Base-by-base conservation (phyloP, 2,888 invertebrate species). In the Cyaniris semiargus region DNA sequence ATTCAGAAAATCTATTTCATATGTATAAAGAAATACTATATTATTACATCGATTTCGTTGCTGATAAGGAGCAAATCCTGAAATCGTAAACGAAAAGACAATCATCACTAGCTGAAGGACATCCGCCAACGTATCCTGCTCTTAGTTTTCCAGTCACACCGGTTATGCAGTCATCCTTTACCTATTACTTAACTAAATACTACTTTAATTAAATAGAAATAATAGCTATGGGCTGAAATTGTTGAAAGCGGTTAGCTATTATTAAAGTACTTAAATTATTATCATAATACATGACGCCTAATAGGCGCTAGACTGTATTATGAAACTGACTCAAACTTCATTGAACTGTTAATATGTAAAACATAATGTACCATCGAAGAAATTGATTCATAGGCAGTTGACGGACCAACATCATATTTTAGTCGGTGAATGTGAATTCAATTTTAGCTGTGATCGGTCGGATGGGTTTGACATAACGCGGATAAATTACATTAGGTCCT, bases 151-250 rank as follows among this genome's bases (percentile, higher is more conserved):
- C 66, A 66, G 66, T 66, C 27, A 66, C 66, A 66, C 66, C 66
- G 66, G 66, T 66, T 66, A 31, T 31, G 66, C 66, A 60, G 23
- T 3, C 60, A 66, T 66, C 60, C 21, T 60, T 58, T 60, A 60
- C 66, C 15, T 66, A 31, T 66, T 66, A 27, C 66, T 66, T 31
- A 66, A 27, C 66, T 27, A 31, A 66, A 66, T 66, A 31, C 27
- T 66, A 31, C 66, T 66, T 66, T 27, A 31, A 66, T 66, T 66
- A 66, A 66, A 60, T 60, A 58, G n/a, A 23, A 66, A 66, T 66
- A 27, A 66, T 23, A 66, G 60, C 60, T 66, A 23, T 66, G 23
- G 60, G 60, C 60, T 66, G 27, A 23, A 66, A 23, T 66, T 23
- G 60, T 66, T 66, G 27, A 66, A 27, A 13, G 53, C 18, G 53